Evolutionary conservation across 2,797 vertebrate species (phyloP).

Genomic region (Phataginus tetradactyla): DNA sequence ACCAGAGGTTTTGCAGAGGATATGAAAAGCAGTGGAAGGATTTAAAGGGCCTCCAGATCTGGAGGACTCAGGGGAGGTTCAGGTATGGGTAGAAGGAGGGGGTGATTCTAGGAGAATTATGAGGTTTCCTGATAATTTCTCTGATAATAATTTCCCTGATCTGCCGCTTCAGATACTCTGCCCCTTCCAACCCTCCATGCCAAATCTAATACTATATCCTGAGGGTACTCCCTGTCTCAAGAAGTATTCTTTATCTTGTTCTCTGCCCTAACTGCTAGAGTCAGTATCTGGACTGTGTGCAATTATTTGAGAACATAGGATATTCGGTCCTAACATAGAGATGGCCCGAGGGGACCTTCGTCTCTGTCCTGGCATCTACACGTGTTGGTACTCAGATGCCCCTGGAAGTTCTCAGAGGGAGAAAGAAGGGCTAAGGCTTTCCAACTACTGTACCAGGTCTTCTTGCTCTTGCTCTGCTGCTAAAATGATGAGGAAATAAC

Average conservation of each 20-base stretch:
- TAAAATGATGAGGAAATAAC: background rate
- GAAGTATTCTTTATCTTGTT: background rate
- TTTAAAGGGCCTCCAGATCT: background rate
- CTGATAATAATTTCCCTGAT: background rate
- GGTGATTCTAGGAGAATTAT: background rate
- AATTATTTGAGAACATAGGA: background rate
- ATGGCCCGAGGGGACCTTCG: background rate
- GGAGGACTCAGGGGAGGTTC: background rate
- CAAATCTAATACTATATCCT: no score
- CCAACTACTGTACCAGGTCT: background rate
- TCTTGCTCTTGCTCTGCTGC: background rate
- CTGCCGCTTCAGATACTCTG: background rate
- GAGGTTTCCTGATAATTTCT: background rate
- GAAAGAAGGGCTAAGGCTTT: background rate
- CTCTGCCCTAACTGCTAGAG: background rate
- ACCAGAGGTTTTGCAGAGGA: background rate
- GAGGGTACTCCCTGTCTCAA: background rate
- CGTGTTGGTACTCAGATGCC: background rate
- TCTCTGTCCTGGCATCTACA: background rate
- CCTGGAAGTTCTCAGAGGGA: background rate
- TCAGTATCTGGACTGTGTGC: background rate
- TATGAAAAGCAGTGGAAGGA: background rate
- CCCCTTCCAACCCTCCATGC: background rate
- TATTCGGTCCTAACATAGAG: background rate
- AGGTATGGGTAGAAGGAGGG: background rate